Percentiles rank a stretch among this genome's conserved stretches.
Evolutionary conservation across 2,113 vertebrate species (phyloP).

Genomic region (Electrona antarctica): DNA sequence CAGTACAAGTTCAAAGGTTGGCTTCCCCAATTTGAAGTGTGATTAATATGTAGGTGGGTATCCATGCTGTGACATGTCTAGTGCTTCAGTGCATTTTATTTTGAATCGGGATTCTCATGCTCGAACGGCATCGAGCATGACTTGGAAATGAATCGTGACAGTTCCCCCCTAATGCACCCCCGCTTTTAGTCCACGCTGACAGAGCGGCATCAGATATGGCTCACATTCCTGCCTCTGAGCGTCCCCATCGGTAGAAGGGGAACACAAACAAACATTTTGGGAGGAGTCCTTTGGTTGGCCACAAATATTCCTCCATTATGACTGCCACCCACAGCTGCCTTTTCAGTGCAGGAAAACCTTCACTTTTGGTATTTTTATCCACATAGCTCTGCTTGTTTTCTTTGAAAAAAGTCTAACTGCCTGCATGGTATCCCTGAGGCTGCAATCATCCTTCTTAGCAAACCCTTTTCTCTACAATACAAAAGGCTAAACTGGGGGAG

Average conservation of each 20-base stretch:
- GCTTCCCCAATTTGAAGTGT: constrained; percentile 13
- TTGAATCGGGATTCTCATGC: constrained; percentile 44
- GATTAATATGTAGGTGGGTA: constrained; percentile 7
- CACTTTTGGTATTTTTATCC: constrained; percentile 44
- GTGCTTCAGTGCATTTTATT: constrained; percentile 43
- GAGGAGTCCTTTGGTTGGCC: constrained; percentile 59
- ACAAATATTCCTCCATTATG: constrained; percentile 70
- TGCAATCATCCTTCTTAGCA: background rate
- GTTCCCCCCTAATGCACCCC: constrained; percentile 47
- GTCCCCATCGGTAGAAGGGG: constrained; percentile 52
- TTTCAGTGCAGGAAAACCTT: constrained; percentile 44
- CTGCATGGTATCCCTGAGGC: background rate
- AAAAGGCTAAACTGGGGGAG: background rate
- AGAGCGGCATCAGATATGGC: constrained; percentile 70
- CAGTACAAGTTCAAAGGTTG: constrained; percentile 1
- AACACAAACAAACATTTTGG: constrained; percentile 74
- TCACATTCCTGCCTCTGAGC: constrained; percentile 48
- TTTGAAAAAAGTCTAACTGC: background rate
- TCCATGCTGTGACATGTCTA: constrained; percentile 29
- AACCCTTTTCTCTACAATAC: background rate
- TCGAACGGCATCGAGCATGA: constrained; percentile 42
- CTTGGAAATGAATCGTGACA: constrained; percentile 64
- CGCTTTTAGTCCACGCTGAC: constrained; percentile 46
- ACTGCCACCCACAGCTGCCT: constrained; percentile 56
- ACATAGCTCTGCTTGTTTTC: constrained; percentile 36